Evolutionary conservation across 2,888 invertebrate species (phyloP), one percentile per base, ranked within the genome.

Genomic region (Lasioglossum morio): DNA sequence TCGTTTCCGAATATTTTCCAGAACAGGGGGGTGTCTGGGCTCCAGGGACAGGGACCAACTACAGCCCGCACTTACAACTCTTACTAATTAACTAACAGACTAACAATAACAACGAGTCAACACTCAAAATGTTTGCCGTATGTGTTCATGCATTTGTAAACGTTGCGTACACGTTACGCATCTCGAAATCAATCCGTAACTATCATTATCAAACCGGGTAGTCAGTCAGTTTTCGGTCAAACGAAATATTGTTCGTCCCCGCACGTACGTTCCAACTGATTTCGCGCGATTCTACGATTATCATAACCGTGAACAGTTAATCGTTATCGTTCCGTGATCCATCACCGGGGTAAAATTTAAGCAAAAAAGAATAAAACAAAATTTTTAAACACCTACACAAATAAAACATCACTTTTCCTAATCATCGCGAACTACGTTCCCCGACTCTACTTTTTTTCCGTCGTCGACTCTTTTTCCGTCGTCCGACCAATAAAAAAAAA

Each of bases 51-150:
- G 94, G 94, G 95, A 95, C 94, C 94, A 95, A 95, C 94, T 95
- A 94, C 94, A 95, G 94, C 95, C 94, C 95, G 94, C 94, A 94
- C 94, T 95, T 95, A 94, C 94, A 95, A 95, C 94, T 94, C 94
- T 95, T 95, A 95, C 94, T 94, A 95, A 95, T 95, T 95, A 95
- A 95, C 95, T 95, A 95, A 95, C 95, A 95, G 94, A 94, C 95
- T 95, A 95, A 95, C 95, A 95, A 95, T 95, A 95, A 95, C 95
- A 95, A 95, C 95, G 94, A 95, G 94, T 95, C 94, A 94, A 95
- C 95, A 94, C 95, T 94, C 94, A 94, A 94, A 94, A 91, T 93
- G 93, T 92, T 91, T 93, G 93, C 92, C 92, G 91, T 94, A 91
- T 92, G 92, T 93, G 91, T 93, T 91, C 90, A 92, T 92, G 93